Evolutionary conservation across 2,888 invertebrate genomes (phyloP).

Genomic region (Melinaea menophilus): DNA sequence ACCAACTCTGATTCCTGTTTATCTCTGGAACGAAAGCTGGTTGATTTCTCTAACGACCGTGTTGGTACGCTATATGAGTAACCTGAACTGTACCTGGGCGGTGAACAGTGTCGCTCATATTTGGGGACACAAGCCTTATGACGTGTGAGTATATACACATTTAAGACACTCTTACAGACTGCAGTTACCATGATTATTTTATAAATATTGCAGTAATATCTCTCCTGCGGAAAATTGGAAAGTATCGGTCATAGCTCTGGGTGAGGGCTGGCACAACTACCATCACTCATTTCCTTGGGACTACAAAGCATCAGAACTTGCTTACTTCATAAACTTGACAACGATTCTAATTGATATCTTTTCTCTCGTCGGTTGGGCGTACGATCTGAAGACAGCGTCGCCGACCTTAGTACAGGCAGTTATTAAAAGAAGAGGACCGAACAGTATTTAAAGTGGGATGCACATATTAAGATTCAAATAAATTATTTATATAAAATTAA

Average conservation of each 20-base stretch:
- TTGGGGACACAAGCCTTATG: conserved; percentile 85
- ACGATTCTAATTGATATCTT: conserved; percentile 84
- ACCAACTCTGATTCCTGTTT: conserved; percentile 83
- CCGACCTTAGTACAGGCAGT: conserved; percentile 71
- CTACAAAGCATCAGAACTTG: conserved; percentile 92
- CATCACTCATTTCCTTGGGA: conserved; percentile 97
- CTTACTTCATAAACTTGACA: conserved; percentile 82
- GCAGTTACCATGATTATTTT: too few relatives aligned
- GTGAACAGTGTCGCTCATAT: conserved; percentile 93
- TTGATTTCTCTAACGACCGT: conserved; percentile 75
- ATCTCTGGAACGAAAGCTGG: conserved; percentile 82
- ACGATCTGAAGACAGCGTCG: conserved; percentile 84
- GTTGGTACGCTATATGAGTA: conserved; percentile 83
- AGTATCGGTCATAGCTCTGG: conserved; percentile 85
- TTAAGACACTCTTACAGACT: not conserved
- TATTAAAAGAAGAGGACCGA: conserved; percentile 73
- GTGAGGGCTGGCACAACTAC: conserved; percentile 97
- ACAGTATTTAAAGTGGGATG: not conserved
- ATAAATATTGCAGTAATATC: conserved; percentile 78
- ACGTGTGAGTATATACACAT: conserved; percentile 74
- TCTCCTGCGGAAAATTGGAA: conserved; percentile 87
- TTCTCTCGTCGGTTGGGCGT: conserved; percentile 86
- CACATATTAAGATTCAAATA: not conserved
- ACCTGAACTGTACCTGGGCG: conserved; percentile 91
- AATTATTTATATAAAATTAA: too few relatives aligned